These are phyloP conservation scores for Teinopalpus imperialis DNA, from an alignment of 2,888 invertebrate genomes.

Conservation along the genomic window DNA sequence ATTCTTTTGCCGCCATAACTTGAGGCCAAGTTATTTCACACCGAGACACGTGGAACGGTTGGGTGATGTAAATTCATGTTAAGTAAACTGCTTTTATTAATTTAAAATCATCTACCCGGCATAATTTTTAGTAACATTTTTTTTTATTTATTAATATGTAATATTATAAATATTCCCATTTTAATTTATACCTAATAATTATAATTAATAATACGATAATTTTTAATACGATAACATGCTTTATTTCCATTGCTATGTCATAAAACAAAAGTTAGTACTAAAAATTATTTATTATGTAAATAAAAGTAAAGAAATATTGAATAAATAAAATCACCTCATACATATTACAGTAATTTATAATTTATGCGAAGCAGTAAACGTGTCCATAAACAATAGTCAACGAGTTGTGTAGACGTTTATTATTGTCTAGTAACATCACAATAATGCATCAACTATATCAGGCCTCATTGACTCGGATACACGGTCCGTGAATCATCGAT, in stretches of 20 bases:
- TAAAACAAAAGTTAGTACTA: too few species aligned
- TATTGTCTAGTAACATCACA: conserved; percentile 67
- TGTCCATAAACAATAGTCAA: conserved; percentile 61
- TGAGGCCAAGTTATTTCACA: background rate
- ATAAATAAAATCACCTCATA: conserved; percentile 25
- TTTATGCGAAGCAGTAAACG: conserved; percentile 47
- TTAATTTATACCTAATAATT: too few species aligned
- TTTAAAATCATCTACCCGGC: conserved; percentile 2
- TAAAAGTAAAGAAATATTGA: conserved; percentile 3
- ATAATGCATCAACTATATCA: conserved; percentile 71
- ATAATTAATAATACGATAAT: too few species aligned
- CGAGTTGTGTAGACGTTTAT: conserved; percentile 71
- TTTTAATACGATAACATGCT: too few species aligned
- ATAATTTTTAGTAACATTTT: too few species aligned
- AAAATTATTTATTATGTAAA: conserved; percentile 5
- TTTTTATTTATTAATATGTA: too few species aligned
- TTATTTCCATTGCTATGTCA: too few species aligned
- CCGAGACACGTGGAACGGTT: conserved; percentile 8
- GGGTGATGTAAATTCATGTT: conserved; percentile 9
- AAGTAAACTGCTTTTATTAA: conserved; percentile 1
- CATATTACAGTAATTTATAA: conserved; percentile 35
- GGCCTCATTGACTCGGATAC: conserved; percentile 72
- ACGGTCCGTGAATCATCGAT: conserved; percentile 60
- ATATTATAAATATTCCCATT: too few species aligned
- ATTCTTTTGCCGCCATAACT: conserved; percentile 16